Conservation (phyloP, 2,113 vertebrate species). For the Columbina picui region DNA sequence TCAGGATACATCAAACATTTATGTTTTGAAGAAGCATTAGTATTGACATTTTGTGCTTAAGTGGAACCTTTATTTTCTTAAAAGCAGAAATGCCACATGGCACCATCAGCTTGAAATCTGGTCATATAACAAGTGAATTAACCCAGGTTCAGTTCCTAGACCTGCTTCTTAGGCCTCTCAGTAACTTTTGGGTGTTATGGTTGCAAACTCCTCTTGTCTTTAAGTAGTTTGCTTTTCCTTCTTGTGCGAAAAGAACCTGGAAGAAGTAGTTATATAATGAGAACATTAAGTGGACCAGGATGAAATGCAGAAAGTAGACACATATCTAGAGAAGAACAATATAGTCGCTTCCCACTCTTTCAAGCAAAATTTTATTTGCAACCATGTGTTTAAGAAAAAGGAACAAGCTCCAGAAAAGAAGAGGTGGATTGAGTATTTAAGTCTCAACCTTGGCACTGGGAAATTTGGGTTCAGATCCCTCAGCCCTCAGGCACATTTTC, state of each 20-base stretch:
- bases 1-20: neutral
- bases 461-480: neutral
- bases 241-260: neutral
- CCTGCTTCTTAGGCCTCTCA: neutral
- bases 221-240: neutral
- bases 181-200: neutral
- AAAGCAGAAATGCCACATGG: neutral
- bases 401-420: neutral
- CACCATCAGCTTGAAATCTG: neutral
- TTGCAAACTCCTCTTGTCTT: neutral
- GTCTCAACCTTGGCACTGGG: neutral
- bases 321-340: neutral
- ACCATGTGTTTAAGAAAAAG: neutral
- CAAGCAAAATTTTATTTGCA: neutral
- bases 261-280: neutral
- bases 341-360: neutral
- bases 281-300: neutral
- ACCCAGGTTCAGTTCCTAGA: neutral
- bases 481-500: fast-evolving
- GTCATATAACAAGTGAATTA: neutral
- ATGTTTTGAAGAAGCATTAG: neutral
- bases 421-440: neutral
- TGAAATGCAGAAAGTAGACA: neutral
- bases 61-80: neutral
- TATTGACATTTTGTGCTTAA: neutral